phyloP scores from a whole-genome alignment of 2,113 vertebrate genomes.

The Melozone crissalis region DNA sequence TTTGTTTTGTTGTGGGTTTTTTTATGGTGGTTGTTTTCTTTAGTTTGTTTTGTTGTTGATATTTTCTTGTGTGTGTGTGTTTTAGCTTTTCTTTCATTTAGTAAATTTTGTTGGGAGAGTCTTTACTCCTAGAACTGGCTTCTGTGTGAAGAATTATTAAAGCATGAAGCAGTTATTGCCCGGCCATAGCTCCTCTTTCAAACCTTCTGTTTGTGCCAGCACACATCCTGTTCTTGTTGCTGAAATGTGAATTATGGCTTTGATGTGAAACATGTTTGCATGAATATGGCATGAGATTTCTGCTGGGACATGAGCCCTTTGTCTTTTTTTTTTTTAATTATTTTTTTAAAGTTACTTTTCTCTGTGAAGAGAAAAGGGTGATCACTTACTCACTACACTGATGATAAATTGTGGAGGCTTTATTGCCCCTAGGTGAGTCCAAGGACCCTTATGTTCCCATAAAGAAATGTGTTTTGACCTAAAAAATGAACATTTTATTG shows the following conservation, averaged over 20 bases:
- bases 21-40: background rate
- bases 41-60: background rate
- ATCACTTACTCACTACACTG: background rate
- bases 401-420: background rate
- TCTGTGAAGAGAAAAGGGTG: background rate
- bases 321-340: background rate
- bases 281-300: background rate
- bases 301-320: background rate
- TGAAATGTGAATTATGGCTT: background rate
- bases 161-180: background rate
- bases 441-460: background rate
- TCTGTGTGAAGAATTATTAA: background rate
- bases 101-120: fast-evolving
- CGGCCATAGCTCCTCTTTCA: fast-evolving
- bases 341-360: background rate
- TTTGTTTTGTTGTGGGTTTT: background rate
- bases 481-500: background rate
- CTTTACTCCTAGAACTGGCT: background rate
- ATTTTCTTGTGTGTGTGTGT: background rate
- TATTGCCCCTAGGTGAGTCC: background rate
- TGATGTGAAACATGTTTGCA: background rate
- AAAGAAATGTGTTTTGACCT: background rate
- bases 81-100: background rate
- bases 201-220: background rate
- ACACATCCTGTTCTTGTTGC: background rate